These are phyloP conservation scores for Bicyclus anynana DNA, from an alignment of 1,140 invertebrate genomes.

Conservation along the genomic window DNA sequence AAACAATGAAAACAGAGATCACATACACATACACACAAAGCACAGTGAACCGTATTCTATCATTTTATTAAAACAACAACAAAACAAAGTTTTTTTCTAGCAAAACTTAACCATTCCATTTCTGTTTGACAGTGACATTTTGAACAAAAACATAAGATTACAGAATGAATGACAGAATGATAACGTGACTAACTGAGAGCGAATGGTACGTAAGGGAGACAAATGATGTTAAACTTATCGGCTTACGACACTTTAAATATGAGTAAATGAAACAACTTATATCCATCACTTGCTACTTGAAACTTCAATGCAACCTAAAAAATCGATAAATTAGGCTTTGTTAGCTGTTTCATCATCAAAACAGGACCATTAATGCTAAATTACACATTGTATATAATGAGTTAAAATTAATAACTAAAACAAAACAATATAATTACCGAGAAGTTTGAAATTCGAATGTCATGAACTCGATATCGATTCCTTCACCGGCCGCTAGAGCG, in stretches of 20 bases:
- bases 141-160: constrained; percentile 14
- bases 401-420: too few species aligned
- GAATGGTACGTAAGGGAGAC: constrained; percentile 11
- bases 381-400: background rate
- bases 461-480: constrained; percentile 56
- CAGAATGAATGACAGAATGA: constrained; percentile 12
- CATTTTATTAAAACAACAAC: background rate
- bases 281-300: background rate
- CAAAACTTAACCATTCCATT: background rate
- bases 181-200: background rate
- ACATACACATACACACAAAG: constrained; percentile 4
- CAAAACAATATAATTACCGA: too few species aligned
- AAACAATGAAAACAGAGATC: background rate
- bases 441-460: background rate
- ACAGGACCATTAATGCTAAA: background rate
- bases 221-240: background rate
- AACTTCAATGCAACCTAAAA: too few species aligned
- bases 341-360: background rate
- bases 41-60: constrained; percentile 14
- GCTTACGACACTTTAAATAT: background rate
- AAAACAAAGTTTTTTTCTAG: background rate
- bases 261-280: background rate
- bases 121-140: constrained; percentile 1
- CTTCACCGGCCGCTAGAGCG: constrained; percentile 67
- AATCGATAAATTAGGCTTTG: background rate